Evolutionary conservation across 2,888 invertebrate genomes (phyloP).

Genomic region (Cantharis rufa): DNA sequence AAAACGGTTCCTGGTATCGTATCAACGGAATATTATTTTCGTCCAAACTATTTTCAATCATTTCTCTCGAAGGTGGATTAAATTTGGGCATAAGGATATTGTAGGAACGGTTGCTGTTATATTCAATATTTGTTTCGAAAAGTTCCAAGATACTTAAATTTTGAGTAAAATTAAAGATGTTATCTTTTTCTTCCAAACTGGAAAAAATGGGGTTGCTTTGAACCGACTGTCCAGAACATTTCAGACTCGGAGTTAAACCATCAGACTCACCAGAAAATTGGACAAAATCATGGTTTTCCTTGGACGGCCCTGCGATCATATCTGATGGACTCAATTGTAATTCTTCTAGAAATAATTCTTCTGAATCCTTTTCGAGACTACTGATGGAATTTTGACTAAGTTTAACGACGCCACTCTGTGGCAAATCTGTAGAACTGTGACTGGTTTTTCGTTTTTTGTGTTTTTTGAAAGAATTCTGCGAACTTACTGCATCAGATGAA

Average conservation of each 20-base stretch:
- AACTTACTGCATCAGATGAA: not conserved
- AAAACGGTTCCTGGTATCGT: conserved; percentile 65
- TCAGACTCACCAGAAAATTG: conserved; percentile 19
- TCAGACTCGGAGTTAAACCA: conserved; percentile 34
- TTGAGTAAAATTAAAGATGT: conserved; percentile 4
- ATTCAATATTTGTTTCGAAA: not conserved
- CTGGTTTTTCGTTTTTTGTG: not conserved
- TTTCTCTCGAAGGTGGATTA: conserved; percentile 61
- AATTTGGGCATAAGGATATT: conserved; percentile 58
- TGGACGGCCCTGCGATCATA: conserved; percentile 41
- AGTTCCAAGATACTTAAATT: conserved; percentile 2
- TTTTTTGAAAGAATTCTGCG: not conserved
- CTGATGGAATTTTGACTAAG: not conserved
- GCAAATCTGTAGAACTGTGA: not conserved
- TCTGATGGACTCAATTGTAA: not conserved
- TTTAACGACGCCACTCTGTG: not conserved
- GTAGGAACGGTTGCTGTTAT: conserved; percentile 31
- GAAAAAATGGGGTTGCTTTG: not conserved
- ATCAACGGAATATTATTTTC: conserved; percentile 60
- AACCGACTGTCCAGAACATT: not conserved
- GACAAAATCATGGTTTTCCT: not conserved
- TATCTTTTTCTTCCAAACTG: conserved; percentile 6
- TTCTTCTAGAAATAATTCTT: not conserved
- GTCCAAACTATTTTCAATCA: conserved; percentile 58
- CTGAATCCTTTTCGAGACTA: not conserved